These are phyloP conservation scores for Eilema griseolum DNA, from an alignment of 2,888 invertebrate species.

Conservation along the genomic window DNA sequence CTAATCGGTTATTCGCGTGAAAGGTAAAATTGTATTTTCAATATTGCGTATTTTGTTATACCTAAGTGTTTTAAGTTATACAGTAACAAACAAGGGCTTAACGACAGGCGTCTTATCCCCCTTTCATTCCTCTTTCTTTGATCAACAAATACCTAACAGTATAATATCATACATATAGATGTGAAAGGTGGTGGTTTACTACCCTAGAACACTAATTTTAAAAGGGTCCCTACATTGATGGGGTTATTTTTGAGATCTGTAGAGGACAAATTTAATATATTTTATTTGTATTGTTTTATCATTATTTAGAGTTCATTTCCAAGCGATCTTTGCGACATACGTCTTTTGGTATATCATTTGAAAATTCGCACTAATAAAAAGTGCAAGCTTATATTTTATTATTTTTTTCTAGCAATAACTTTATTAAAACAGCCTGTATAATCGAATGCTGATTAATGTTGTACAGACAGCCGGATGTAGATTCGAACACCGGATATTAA, in stretches of 20 bases:
- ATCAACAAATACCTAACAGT: too few species aligned
- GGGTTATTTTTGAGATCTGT: background rate
- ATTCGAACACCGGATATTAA: constrained; percentile 51
- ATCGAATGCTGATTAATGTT: constrained; percentile 40
- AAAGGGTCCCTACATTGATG: background rate
- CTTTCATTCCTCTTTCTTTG: too few species aligned
- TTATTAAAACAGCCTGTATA: constrained; percentile 20
- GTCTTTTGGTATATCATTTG: background rate
- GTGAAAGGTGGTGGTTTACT: too few species aligned
- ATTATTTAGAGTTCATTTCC: background rate
- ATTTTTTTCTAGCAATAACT: background rate
- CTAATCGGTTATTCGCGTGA: constrained; percentile 14
- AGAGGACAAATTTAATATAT: background rate
- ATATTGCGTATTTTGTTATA: background rate
- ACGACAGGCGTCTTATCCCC: too few species aligned
- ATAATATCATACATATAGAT: too few species aligned
- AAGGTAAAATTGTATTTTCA: constrained; percentile 3
- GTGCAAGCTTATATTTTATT: background rate
- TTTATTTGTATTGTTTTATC: too few species aligned
- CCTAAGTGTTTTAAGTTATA: background rate
- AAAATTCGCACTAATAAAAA: background rate
- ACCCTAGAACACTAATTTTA: background rate
- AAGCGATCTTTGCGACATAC: background rate
- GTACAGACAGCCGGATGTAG: constrained; percentile 36
- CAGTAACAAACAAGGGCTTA: background rate